Base-by-base conservation (phyloP, 2,888 invertebrate species). In the Chaetogeoica ovagalla region DNA sequence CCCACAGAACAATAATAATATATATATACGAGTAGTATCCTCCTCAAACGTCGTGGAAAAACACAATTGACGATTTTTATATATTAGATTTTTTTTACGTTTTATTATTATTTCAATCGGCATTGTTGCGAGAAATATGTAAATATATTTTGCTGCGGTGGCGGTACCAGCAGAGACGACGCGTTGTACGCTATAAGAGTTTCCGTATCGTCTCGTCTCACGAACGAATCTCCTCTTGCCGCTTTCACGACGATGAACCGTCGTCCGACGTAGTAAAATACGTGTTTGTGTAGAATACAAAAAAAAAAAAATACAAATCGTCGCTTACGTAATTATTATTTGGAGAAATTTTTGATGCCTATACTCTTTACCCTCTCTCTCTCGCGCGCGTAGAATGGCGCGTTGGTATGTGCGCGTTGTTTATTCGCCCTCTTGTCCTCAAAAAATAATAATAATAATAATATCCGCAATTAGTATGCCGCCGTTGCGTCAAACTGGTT, bases 401-500 rank as follows among this genome's bases (percentile, higher is more conserved):
- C 17, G 17, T 55, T 55, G 3, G 11, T 19, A 55, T 55, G 39
- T 9, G 63, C 37, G 63, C 4, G 48, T 21, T 48, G 11, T 5
- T 63, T 63, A n/a, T 17, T 30, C 37, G 55, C 37, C 30, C 13
- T 30, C 37, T 57, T n/a, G 55, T 70, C 37, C 57, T 70, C 17
- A 59, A 59, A 68, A 68, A 68, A 68, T 39, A 63, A 37, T n/a
- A 37, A 59, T n/a, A 59, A 59, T 59, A 59, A 30, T 21, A 59
- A 21, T 55, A 68, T 68, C 62, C 39, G 77, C 57, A 17, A 63
- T 70, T 63, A 79, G 63, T 79, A 70, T 79, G 63, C 70, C 63
- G 30, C 13, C 15, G 57, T 23, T 17, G 65, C n/a, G 85, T 60
- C 60, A 23, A 60, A 60, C 60, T 60, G 60, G 60, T 60, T 23